Conservation (phyloP, 2,113 vertebrate species). For the Oreochromis aureus region DNA sequence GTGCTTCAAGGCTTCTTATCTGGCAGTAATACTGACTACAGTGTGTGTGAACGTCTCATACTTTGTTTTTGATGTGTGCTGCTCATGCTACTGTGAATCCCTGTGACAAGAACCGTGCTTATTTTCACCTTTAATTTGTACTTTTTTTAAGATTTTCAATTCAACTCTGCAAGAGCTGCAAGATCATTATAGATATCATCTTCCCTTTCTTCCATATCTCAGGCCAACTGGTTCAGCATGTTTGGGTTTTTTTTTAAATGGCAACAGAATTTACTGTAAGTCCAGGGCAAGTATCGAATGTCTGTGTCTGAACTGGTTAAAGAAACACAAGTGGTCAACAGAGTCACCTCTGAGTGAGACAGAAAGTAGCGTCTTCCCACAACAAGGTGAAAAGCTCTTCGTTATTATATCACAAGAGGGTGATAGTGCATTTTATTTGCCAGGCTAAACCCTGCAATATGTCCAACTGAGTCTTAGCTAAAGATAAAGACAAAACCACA, state of each 20-base stretch:
- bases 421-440: conserved; percentile 23
- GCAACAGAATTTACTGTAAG: neutral
- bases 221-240: neutral
- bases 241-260: conserved; percentile 27
- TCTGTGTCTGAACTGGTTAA: neutral
- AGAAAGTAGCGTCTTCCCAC: neutral
- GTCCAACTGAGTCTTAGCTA: conserved; percentile 22
- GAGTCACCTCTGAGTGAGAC: neutral
- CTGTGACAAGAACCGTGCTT: neutral
- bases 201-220: neutral
- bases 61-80: neutral
- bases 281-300: neutral
- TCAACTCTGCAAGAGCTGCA: neutral
- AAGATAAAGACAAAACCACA: conserved; percentile 28
- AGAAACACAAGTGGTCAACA: neutral
- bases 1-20: neutral
- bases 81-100: neutral
- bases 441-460: conserved; percentile 19
- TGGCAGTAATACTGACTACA: neutral
- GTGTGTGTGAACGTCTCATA: neutral
- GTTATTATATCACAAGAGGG: conserved; percentile 2
- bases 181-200: neutral
- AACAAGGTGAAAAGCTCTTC: neutral
- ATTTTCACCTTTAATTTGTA: conserved; percentile 22
- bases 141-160: neutral